Evolutionary conservation across 2,113 vertebrate genomes (phyloP).

Genomic region (Nyctereutes procyonoides): DNA sequence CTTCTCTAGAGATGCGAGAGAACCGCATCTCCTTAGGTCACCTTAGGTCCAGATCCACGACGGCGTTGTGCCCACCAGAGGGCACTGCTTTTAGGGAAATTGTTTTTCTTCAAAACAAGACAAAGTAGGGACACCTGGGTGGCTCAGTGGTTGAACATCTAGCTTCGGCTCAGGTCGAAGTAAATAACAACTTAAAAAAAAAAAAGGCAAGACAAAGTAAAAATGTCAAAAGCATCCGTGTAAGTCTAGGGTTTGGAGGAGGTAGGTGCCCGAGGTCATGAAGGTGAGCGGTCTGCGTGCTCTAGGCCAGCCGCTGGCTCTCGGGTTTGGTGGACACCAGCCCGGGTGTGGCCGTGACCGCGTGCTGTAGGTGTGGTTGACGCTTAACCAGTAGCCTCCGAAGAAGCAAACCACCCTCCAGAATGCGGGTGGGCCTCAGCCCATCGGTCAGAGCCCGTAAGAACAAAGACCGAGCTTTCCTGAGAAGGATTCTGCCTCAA

Average conservation of each 20-base stretch:
- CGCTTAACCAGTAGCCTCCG: not conserved
- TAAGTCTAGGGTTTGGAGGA: not conserved
- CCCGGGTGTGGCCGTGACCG: not conserved
- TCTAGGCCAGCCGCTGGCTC: not conserved
- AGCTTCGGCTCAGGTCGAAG: too few relatives aligned
- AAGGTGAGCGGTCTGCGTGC: not conserved
- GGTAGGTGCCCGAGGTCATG: not conserved
- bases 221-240: not conserved
- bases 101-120: not conserved
- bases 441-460: not conserved
- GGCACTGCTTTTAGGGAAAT: not conserved
- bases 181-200: too few relatives aligned
- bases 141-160: too few relatives aligned
- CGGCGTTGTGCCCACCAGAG: not conserved
- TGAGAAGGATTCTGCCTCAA: not conserved
- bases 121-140: not conserved
- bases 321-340: accelerated
- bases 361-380: accelerated
- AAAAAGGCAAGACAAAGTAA: not conserved
- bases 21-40: accelerated
- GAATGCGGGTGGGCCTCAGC: not conserved
- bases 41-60: not conserved
- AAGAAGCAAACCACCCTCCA: too few relatives aligned
- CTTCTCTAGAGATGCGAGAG: not conserved
- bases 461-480: not conserved